These are phyloP conservation scores for Anticlea derivata DNA, from an alignment of 2,888 invertebrate species.

Conservation along the genomic window DNA sequence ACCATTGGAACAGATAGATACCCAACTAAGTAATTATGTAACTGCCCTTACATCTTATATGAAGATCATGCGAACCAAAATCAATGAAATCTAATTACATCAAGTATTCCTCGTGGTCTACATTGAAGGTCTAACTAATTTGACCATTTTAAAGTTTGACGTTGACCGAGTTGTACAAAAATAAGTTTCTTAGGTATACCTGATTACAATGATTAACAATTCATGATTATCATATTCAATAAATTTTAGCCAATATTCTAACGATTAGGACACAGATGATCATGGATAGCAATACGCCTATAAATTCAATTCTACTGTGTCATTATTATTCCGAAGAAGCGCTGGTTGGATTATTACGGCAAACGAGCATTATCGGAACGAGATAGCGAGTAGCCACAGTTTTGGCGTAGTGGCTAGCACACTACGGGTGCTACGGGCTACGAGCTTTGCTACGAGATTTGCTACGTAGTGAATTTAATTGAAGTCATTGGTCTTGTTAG, in stretches of 20 bases:
- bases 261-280: not conserved
- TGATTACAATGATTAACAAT: too few relatives aligned
- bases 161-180: too few relatives aligned
- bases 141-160: too few relatives aligned
- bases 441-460: slow-evolving; percentile 4
- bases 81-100: too few relatives aligned
- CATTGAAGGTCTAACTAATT: too few relatives aligned
- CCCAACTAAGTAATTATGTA: not conserved
- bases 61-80: too few relatives aligned
- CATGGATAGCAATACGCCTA: slow-evolving; percentile 1
- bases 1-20: slow-evolving; percentile 14
- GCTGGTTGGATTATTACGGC: slow-evolving; percentile 45
- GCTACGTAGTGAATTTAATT: not conserved
- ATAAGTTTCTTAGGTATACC: too few relatives aligned
- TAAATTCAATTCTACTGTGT: slow-evolving; percentile 18
- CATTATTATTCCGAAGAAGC: slow-evolving; percentile 51
- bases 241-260: not conserved
- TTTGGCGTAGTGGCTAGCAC: slow-evolving; percentile 5
- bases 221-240: too few relatives aligned
- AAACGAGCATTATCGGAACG: slow-evolving; percentile 56
- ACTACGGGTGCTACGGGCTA: not conserved
- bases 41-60: too few relatives aligned
- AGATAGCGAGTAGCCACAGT: slow-evolving; percentile 42
- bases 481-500: too few relatives aligned
- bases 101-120: too few relatives aligned